A percentile compares a stretch with the other conserved stretches of the same genome.
These are phyloP conservation scores for Phoeniculus purpureus DNA, from an alignment of 2,797 vertebrate genomes.

Conservation along the genomic window DNA sequence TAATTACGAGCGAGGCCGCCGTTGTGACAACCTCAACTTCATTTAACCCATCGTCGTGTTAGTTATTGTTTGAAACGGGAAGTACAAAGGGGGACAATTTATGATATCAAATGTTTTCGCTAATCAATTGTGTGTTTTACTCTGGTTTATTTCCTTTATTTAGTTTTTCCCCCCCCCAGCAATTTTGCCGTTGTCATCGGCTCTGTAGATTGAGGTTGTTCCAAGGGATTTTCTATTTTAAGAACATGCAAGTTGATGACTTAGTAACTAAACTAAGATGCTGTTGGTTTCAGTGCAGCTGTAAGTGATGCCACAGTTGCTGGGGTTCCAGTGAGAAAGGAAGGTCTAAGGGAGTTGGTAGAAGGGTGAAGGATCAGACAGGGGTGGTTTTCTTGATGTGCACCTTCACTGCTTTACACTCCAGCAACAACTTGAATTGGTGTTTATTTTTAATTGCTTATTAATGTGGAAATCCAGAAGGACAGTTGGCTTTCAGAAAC, in stretches of 20 bases:
- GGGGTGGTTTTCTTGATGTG: neutral
- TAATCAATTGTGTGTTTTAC: slow-evolving; percentile 39
- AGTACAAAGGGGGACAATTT: slow-evolving; percentile 63
- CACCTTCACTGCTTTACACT: neutral
- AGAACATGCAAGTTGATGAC: neutral
- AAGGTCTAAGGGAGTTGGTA: neutral
- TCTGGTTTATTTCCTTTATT: neutral
- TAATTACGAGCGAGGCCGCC: slow-evolving; percentile 69
- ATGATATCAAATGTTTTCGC: slow-evolving; percentile 59
- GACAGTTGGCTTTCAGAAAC: neutral
- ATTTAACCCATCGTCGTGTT: slow-evolving; percentile 67
- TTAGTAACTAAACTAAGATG: neutral
- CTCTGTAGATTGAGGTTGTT: neutral
- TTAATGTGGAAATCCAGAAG: neutral
- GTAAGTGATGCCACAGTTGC: neutral
- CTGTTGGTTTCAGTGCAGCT: neutral
- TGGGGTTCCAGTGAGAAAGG: neutral
- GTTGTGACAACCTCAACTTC: slow-evolving; percentile 72
- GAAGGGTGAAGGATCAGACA: neutral
- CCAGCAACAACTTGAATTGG: too few relatives aligned
- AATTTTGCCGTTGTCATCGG: slow-evolving; percentile 26
- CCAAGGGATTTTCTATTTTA: neutral
- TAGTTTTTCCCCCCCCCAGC: neutral
- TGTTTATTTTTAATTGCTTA: too few relatives aligned
- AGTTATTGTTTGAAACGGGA: slow-evolving; percentile 71